Evolutionary conservation across 2,888 invertebrate species (phyloP).

Genomic region (Blera fallax): DNA sequence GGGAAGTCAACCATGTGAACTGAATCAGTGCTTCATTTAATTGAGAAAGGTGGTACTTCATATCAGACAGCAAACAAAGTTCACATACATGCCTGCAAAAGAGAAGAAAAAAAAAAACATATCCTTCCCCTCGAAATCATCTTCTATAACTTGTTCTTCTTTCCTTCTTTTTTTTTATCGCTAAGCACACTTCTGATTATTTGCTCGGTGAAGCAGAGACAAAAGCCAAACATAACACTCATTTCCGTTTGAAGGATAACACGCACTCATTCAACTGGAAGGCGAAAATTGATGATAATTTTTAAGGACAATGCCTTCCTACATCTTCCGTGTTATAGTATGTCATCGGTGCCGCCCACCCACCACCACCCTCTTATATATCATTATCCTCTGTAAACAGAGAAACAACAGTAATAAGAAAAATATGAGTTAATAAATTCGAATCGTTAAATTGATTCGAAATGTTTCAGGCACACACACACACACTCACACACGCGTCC

Average conservation of each 20-base stretch:
- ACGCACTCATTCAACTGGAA: constrained; percentile 32
- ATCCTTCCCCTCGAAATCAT: neutral
- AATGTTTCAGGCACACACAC: constrained; percentile 28
- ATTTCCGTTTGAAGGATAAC: constrained; percentile 58
- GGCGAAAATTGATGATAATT: constrained; percentile 59
- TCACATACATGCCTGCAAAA: neutral
- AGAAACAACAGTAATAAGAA: constrained; percentile 10
- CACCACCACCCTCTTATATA: neutral
- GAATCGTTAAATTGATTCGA: constrained; percentile 57
- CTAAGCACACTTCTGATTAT: constrained; percentile 63
- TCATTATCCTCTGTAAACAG: constrained; percentile 24
- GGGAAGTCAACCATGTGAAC: constrained; percentile 36
- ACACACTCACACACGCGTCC: neutral
- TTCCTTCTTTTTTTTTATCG: constrained; percentile 28
- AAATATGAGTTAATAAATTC: constrained; percentile 68
- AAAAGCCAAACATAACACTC: constrained; percentile 61
- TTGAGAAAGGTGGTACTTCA: constrained; percentile 43
- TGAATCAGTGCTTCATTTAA: constrained; percentile 56
- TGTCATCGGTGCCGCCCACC: neutral
- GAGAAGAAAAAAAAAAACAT: neutral
- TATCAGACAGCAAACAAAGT: constrained; percentile 36
- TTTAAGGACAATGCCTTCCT: constrained; percentile 38
- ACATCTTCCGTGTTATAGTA: neutral
- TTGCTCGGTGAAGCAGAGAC: constrained; percentile 67
- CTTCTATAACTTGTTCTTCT: neutral